These are phyloP conservation scores for Lasioglossum malachurum DNA, from an alignment of 2,888 invertebrate species.

Conservation along the genomic window DNA sequence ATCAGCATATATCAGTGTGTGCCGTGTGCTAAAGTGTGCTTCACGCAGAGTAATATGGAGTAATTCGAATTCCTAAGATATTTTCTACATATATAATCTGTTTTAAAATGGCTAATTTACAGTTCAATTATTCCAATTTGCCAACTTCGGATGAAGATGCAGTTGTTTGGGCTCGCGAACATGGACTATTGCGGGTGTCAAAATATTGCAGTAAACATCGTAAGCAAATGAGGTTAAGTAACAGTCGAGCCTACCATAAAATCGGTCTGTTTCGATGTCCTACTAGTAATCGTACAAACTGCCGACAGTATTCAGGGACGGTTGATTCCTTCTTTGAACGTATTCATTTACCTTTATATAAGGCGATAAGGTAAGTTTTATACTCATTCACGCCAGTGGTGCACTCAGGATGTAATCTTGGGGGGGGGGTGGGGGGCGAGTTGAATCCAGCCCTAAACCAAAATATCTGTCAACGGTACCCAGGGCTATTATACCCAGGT, in stretches of 20 bases:
- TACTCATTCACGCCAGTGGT: neutral
- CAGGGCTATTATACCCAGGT: no score
- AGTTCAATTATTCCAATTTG: neutral
- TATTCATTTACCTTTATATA: neutral
- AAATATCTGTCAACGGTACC: no score
- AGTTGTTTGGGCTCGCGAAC: neutral
- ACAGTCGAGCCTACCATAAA: neutral
- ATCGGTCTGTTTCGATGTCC: neutral
- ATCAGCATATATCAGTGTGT: no score
- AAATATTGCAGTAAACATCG: neutral
- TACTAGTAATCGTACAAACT: neutral
- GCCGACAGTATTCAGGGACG: neutral
- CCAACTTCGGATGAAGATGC: neutral
- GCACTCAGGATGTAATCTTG: no score
- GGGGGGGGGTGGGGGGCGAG: no score
- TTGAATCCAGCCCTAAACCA: no score
- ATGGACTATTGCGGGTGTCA: neutral
- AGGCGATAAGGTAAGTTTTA: neutral
- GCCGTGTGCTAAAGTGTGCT: no score
- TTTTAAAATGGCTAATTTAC: neutral
- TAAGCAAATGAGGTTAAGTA: neutral
- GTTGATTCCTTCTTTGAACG: neutral
- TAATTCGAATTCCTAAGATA: no score
- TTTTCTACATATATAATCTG: neutral
- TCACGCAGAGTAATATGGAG: no score